Percentiles rank a stretch among this genome's conserved stretches.
phyloP scores from a whole-genome alignment of 2,113 vertebrate species.

The Chaetorhynchus papuensis region DNA sequence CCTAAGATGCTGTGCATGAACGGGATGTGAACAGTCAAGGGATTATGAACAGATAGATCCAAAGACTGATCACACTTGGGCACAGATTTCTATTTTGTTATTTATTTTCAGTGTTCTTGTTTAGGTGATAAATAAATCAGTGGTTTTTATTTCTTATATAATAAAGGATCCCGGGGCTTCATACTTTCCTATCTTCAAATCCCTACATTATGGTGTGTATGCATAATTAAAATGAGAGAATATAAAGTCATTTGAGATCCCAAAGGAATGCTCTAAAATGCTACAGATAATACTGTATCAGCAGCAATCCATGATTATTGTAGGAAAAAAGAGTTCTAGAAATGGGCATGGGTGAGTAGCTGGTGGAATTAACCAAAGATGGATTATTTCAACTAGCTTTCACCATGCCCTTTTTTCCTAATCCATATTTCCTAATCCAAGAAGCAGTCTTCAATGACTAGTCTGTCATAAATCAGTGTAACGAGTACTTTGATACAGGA shows the following conservation, averaged over 20 bases:
- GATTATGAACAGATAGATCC: neutral
- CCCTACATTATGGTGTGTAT: neutral
- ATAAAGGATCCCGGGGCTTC: neutral
- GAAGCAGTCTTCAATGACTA: neutral
- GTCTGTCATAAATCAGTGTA: neutral
- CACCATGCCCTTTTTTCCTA: neutral
- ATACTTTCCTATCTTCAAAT: neutral
- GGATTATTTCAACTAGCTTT: slow-evolving; percentile 6
- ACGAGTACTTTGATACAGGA: neutral
- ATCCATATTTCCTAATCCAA: neutral
- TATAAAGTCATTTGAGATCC: neutral
- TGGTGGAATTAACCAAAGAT: neutral
- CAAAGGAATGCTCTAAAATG: neutral
- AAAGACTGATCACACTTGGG: neutral
- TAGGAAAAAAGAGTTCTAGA: neutral
- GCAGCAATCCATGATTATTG: slow-evolving; percentile 20
- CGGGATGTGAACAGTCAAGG: neutral
- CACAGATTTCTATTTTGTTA: neutral
- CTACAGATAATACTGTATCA: slow-evolving; percentile 3
- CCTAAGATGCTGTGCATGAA: neutral
- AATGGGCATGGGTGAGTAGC: neutral
- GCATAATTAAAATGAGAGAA: slow-evolving; percentile 5
- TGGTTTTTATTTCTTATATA: neutral
- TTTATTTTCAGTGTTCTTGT: neutral
- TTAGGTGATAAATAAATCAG: neutral